Conservation (phyloP, 2,113 vertebrate genomes). For the Elephas maximus region DNA sequence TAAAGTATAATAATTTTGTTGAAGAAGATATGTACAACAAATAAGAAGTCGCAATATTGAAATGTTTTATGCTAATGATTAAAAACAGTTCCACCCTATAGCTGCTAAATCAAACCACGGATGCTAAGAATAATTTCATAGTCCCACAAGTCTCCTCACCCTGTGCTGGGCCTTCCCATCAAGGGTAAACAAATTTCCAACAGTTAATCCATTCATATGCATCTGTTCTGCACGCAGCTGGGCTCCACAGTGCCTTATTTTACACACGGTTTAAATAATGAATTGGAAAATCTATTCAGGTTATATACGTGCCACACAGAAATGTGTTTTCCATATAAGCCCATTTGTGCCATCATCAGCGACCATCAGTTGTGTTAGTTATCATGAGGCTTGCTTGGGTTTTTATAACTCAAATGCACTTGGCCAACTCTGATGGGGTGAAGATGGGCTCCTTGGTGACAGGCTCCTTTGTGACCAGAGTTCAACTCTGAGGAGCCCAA, state of each 20-base stretch:
- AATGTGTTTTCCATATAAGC: background rate
- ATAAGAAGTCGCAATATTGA: rapidly evolving
- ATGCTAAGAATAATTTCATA: too few species aligned
- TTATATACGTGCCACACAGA: background rate
- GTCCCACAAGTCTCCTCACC: rapidly evolving
- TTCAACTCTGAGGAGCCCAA: background rate
- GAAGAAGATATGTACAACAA: rapidly evolving
- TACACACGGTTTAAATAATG: too few species aligned
- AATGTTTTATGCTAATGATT: rapidly evolving
- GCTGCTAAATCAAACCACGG: background rate
- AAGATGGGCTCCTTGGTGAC: rapidly evolving
- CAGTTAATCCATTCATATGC: rapidly evolving
- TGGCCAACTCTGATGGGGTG: too few species aligned
- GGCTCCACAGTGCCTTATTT: background rate
- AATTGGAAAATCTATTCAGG: background rate
- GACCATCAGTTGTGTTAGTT: rapidly evolving
- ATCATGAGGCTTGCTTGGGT: rapidly evolving
- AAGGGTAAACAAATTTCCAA: rapidly evolving
- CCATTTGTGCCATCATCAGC: background rate
- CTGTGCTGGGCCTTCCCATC: rapidly evolving
- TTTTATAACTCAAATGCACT: background rate
- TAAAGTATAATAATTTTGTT: rapidly evolving
- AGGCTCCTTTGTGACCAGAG: background rate
- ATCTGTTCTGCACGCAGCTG: rapidly evolving
- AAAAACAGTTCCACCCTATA: background rate